Evolutionary conservation across 2,113 vertebrate species (phyloP), one percentile per base, ranked within the genome.

Genomic region (Alosa alosa): DNA sequence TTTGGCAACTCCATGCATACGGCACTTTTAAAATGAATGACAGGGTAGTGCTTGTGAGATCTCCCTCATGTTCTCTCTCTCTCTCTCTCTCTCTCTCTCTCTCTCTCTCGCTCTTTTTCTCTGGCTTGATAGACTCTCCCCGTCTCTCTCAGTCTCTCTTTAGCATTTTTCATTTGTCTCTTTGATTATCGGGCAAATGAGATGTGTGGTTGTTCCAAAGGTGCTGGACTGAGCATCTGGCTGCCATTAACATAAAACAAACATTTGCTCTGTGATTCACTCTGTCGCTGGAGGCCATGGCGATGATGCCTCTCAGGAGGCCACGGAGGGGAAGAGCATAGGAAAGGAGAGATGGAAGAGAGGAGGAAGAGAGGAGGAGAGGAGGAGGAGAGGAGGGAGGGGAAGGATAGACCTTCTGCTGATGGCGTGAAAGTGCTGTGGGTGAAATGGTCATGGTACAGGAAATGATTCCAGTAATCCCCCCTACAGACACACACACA

Each of bases 231-330:
- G 75, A 90, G 87, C 89, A 91, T 90, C 87, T 90, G 90, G 72
- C 87, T 88, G 55, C 87, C 86, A 88, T 92, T 91, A 89, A 83
- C 83, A 84, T 90, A 88, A 90, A 91, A 90, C 87, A 91, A 91
- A 91, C 85, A 81, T 89, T 87, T 90, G 75, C 82, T 89, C 49
- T 87, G 31, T 25, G 88, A 88, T 91, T 92, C 87, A 87, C 86
- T 87, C 82, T 89, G 57, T 81, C 85, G 84, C 85, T 75, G 83
- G 57, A 46, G 72, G 83, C 36, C 55, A 44, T 82, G 86, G 81
- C 87, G 84, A 72, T 44, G 83, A 88, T 82, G 82, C 82, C 72
- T 84, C 84, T 85, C 45, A 81, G 78, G 72, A 87, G 60, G 86
- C 84, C 86, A 64, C 83, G 72, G 86, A 83, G 81, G 52, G 44